Conservation (phyloP, 2,113 vertebrate species). For the Lepus timidus region DNA sequence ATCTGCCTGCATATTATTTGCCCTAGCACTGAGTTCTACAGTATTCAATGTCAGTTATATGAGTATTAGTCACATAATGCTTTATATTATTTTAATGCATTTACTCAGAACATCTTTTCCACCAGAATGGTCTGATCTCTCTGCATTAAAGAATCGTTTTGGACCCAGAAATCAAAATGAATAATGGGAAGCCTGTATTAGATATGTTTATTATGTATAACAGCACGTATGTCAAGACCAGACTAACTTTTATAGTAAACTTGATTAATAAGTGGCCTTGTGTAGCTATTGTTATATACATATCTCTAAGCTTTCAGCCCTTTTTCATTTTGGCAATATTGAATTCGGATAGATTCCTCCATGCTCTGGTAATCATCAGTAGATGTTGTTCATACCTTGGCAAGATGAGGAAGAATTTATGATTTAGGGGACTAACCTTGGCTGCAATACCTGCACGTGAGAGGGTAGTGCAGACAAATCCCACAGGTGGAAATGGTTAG, state of each 20-base stretch:
- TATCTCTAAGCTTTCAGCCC: background rate
- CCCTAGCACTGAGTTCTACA: background rate
- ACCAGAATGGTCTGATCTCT: background rate
- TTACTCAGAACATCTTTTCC: slow-evolving; percentile 19
- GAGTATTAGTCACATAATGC: background rate
- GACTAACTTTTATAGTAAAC: slow-evolving; percentile 9
- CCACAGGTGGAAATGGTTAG: background rate
- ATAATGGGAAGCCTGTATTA: background rate
- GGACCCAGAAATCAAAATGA: background rate
- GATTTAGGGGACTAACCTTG: background rate
- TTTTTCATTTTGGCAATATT: background rate
- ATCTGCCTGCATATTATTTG: background rate
- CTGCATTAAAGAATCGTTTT: background rate
- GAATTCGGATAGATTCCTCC: background rate
- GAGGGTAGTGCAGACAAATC: background rate
- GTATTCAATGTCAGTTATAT: background rate
- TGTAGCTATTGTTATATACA: background rate
- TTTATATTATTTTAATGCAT: slow-evolving; percentile 18
- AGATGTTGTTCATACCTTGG: background rate
- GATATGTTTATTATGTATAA: background rate
- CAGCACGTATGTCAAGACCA: background rate
- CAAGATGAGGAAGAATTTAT: slow-evolving; percentile 34
- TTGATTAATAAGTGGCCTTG: background rate
- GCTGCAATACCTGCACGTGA: background rate
- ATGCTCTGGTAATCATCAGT: background rate